Base-by-base conservation (phyloP, 2,113 vertebrate species). In the Oreochromis tanganicae region DNA sequence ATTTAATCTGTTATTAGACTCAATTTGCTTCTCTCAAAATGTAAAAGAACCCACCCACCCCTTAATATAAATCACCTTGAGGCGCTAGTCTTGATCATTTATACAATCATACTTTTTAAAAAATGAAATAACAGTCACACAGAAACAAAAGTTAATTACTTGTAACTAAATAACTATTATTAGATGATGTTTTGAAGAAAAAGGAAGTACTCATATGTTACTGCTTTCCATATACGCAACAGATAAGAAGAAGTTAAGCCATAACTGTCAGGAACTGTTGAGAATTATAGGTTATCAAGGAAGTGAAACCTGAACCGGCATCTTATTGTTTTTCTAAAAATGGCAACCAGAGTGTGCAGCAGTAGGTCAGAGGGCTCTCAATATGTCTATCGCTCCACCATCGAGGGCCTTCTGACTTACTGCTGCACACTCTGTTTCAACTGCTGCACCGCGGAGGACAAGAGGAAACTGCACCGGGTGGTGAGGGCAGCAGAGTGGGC, bases 101-200 rank as follows among this genome's bases (percentile, higher is more conserved):
- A 32, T 61, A 7, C 14, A 29, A 0, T 52, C n/a, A 52, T n/a
- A 52, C 24, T 57, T 54, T 0, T 2, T 14, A 14, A 27, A 59
- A 16, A 61, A 34, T 19, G 14, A 32, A 61, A 32, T 32, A 61
- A 10, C 29, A 17, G 29, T 32, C 1, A 61, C 57, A 61, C 8
- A 61, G 29, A 61, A 34, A 34, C 27, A 61, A 61, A 55, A 11
- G 52, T 55, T 21, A 55, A 55, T 55, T 55, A 55, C 52, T 21
- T 61, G 27, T 16, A 32, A 59, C 27, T 32, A 16, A 16, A 32
- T 59, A 16, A 32, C 27, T 17, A 32, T 17, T 16, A 61, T 61
- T 17, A 61, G 57, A 61, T 32, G 57, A 29, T 17, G 13, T 55
- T 55, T 55, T 55, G 0, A 59, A 59, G 27, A 59, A 57, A 59